Conservation (phyloP, 2,797 vertebrate species). For the Microctenopoma steveboyesi region DNA sequence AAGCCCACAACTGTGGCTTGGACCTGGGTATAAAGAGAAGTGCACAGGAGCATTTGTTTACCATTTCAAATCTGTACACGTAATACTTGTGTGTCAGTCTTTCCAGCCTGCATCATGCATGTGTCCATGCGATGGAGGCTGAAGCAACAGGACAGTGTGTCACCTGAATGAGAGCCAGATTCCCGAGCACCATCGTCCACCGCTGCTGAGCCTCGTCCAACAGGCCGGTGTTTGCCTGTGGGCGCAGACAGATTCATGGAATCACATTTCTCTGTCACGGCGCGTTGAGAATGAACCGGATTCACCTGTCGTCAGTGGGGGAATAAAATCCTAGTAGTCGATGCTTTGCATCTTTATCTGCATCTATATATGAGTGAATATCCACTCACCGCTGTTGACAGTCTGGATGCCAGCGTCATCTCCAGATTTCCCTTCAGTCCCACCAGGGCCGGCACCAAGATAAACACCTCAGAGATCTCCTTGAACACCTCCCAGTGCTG, state of each 20-base stretch:
- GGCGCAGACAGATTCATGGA: neutral
- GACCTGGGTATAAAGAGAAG: constrained; percentile 74
- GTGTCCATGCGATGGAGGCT: neutral
- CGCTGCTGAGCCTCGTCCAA: constrained; percentile 86
- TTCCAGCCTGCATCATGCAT: no score
- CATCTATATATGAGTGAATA: constrained; percentile 6
- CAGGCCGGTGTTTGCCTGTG: constrained; percentile 90
- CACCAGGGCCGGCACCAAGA: constrained; percentile 91
- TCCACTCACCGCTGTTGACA: constrained; percentile 92
- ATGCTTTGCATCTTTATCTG: neutral
- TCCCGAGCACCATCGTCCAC: constrained; percentile 87
- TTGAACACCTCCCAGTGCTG: constrained; percentile 93
- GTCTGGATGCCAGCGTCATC: constrained; percentile 93
- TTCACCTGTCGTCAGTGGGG: neutral
- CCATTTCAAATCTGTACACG: neutral
- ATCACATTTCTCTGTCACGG: constrained; percentile 7
- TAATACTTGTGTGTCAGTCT: no score
- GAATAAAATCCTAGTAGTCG: neutral
- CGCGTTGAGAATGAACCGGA: no score
- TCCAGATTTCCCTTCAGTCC: constrained; percentile 96
- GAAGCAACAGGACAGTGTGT: constrained; percentile 14
- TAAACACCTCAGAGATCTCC: constrained; percentile 89
- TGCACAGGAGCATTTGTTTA: neutral
- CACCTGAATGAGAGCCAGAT: constrained; percentile 92
- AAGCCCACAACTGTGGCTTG: constrained; percentile 91